A percentile compares a stretch with the other conserved stretches of the same genome.
These are phyloP conservation scores for Trimorus sp. DNA, from an alignment of 2,888 invertebrate genomes.

Conservation along the genomic window DNA sequence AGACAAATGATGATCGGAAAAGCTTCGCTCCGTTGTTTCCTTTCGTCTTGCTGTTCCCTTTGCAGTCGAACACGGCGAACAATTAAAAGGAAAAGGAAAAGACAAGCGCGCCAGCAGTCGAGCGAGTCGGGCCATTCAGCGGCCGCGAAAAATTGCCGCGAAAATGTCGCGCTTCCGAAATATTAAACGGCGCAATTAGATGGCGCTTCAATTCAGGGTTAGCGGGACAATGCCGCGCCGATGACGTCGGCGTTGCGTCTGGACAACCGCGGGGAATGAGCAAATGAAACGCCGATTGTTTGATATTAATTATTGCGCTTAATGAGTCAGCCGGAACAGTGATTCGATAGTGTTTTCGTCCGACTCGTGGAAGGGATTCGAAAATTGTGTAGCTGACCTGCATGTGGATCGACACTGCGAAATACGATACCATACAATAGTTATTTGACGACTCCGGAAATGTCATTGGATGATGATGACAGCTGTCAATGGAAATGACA, in stretches of 20 bases:
- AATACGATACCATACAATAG: too few species aligned
- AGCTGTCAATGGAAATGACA: too few species aligned
- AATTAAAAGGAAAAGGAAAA: slow-evolving; percentile 65
- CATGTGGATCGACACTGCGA: too few species aligned
- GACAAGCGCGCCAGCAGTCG: slow-evolving; percentile 60
- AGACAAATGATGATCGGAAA: slow-evolving; percentile 65
- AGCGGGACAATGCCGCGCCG: slow-evolving; percentile 10
- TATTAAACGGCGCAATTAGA: slow-evolving; percentile 20
- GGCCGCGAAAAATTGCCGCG: slow-evolving; percentile 8
- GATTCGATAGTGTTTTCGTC: slow-evolving; percentile 22
- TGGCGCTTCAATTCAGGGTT: slow-evolving; percentile 1
- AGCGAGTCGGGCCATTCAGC: slow-evolving; percentile 44
- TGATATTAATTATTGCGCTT: slow-evolving; percentile 36
- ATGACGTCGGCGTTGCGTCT: slow-evolving; percentile 32
- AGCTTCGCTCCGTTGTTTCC: slow-evolving; percentile 62
- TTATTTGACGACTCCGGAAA: too few species aligned
- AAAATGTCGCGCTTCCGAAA: not conserved
- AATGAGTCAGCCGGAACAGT: slow-evolving; percentile 10
- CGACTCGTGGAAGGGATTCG: slow-evolving; percentile 22
- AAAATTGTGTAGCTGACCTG: too few species aligned
- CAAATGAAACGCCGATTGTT: slow-evolving; percentile 43
- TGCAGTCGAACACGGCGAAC: slow-evolving; percentile 63
- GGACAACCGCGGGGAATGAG: slow-evolving; percentile 21
- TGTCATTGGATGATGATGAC: too few species aligned
- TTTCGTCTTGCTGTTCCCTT: slow-evolving; percentile 59